phyloP scores from a whole-genome alignment of 1,140 invertebrate species.

The Drosophila sturtevanti region DNA sequence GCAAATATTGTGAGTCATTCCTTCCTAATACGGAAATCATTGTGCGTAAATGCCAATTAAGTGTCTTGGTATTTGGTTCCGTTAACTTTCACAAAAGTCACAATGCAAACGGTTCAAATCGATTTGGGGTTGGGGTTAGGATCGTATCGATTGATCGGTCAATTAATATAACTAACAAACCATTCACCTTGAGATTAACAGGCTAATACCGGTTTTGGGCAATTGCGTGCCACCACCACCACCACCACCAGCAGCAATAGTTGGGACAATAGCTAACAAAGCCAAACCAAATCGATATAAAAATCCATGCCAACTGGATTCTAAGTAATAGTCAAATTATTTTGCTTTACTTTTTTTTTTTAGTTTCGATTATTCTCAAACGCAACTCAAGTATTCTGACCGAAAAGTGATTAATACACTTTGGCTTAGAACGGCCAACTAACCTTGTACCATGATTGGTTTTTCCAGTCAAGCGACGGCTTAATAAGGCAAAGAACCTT shows the following conservation, averaged over 20 bases:
- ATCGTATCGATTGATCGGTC: slow-evolving; percentile 25
- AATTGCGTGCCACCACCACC: not conserved
- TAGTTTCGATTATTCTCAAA: slow-evolving; percentile 11
- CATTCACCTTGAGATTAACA: slow-evolving; percentile 31
- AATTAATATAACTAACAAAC: slow-evolving; percentile 15
- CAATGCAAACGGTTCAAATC: not conserved
- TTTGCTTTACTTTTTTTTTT: not conserved
- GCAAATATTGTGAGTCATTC: not conserved
- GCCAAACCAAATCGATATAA: not conserved
- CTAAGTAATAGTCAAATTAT: slow-evolving; percentile 15
- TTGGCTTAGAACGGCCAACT: slow-evolving; percentile 68
- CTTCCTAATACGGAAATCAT: slow-evolving; percentile 25
- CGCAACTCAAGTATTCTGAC: slow-evolving; percentile 64
- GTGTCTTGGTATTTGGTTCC: slow-evolving; percentile 28
- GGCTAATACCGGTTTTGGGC: slow-evolving; percentile 18
- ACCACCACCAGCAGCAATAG: not conserved
- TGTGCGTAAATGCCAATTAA: slow-evolving; percentile 16
- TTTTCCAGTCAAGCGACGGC: slow-evolving; percentile 47
- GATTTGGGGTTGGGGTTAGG: not conserved
- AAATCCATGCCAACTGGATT: slow-evolving; percentile 15
- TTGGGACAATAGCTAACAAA: slow-evolving; percentile 7
- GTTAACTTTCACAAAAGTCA: slow-evolving; percentile 43
- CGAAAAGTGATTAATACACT: slow-evolving; percentile 66
- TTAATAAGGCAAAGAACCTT: slow-evolving; percentile 79
- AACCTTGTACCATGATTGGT: slow-evolving; percentile 71